Evolutionary conservation across 2,888 invertebrate genomes (phyloP), one percentile per base, ranked within the genome.

Genomic region (Iselma pallidipennis): DNA sequence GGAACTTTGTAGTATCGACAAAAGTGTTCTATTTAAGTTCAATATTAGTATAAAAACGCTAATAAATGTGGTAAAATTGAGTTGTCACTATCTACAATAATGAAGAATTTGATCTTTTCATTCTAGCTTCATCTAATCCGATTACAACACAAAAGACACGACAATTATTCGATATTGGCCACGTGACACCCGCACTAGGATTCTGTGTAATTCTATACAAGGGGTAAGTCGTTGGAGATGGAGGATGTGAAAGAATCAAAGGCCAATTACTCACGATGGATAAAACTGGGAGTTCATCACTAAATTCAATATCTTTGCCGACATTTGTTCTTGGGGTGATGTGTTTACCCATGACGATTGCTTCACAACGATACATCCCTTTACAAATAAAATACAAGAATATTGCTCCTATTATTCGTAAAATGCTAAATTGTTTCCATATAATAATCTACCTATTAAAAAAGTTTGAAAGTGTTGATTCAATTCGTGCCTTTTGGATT

Each of bases 1-100:
- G 49, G 63, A 54, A 66, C 57, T 59, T 65, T 29, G 49, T 23
- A 42, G 54, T 57, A 51, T 52, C 50, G 56, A 23, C 53, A 50
- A 51, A 14, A 63, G 45, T 60, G 60, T 55, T 52, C 59, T 61
- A 61, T 61, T 62, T 62, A 61, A 60, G 37, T 55, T 55, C 51
- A 61, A 64, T 59, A 65, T 61, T 49, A 48, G 29, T n/a, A n/a
- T n/a, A n/a, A n/a, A n/a, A n/a, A n/a, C n/a, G n/a, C n/a, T n/a
- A n/a, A n/a, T n/a, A n/a, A n/a, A n/a, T n/a, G n/a, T n/a, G n/a
- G 33, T 4, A 14, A 33, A 33, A 14, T 14, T 25, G 10, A 33
- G n/a, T 14, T 14, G 33, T 33, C 1, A 9, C 14, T 1, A 1
- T 33, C 3, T 1, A n/a, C 10, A 33, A 33, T 33, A 33, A 33